phyloP scores from a whole-genome alignment of 2,797 vertebrate species.

The Echeneis naucrates region DNA sequence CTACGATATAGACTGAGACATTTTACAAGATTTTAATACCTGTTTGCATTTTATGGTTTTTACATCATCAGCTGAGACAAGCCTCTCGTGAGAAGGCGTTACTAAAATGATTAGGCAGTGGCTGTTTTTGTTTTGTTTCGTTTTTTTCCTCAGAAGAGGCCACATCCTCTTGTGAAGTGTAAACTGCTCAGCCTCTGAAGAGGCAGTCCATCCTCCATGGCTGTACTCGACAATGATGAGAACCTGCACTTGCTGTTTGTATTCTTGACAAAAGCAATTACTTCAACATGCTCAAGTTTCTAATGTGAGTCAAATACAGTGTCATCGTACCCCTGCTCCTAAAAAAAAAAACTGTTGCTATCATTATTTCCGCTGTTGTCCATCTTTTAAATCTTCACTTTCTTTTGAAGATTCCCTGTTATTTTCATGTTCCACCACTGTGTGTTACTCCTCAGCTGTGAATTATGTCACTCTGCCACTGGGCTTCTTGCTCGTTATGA shows the following conservation, averaged over 20 bases:
- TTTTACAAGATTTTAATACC: background rate
- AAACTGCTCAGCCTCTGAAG: constrained; percentile 25
- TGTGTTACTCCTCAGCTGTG: constrained; percentile 50
- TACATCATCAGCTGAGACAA: background rate
- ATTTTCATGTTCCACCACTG: constrained; percentile 61
- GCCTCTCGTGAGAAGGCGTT: background rate
- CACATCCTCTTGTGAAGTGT: constrained; percentile 14
- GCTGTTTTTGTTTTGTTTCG: background rate
- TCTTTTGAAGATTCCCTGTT: constrained; percentile 49
- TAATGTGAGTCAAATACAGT: constrained; percentile 45
- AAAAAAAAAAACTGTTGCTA: constrained; percentile 31
- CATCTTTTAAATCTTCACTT: constrained; percentile 35
- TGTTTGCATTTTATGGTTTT: background rate
- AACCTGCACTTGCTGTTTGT: constrained; percentile 49
- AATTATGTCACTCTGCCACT: constrained; percentile 61
- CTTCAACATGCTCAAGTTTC: constrained; percentile 53
- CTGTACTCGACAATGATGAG: constrained; percentile 37
- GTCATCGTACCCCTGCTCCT: constrained; percentile 29
- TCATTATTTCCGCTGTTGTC: constrained; percentile 63
- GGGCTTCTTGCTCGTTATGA: constrained; percentile 54
- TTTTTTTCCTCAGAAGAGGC: constrained; percentile 2
- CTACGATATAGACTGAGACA: background rate
- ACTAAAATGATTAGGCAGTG: background rate
- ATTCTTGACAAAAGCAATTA: constrained; percentile 52
- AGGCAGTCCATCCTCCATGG: constrained; percentile 13